Evolutionary conservation across 2,113 vertebrate species (phyloP).

Genomic region (Butorides virescens): DNA sequence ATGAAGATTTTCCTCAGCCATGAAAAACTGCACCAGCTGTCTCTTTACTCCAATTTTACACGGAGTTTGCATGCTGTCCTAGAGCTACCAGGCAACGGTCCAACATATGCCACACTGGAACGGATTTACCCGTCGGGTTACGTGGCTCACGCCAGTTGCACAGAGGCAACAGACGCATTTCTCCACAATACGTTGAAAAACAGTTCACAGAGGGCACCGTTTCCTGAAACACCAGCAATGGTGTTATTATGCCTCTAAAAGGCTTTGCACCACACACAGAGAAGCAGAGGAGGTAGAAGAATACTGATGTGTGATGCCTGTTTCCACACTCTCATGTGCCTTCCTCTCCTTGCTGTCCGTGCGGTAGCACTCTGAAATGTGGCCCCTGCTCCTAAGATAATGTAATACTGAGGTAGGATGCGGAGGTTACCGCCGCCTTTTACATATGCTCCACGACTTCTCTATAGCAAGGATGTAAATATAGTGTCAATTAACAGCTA

Average conservation of each 20-base stretch:
- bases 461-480: not conserved
- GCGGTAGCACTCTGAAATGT: fast-evolving
- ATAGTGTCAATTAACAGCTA: not conserved
- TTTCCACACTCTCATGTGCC: too few relatives aligned
- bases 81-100: not conserved
- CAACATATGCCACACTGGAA: not conserved
- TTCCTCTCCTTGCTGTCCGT: not conserved
- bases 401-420: too few relatives aligned
- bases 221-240: not conserved
- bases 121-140: not conserved
- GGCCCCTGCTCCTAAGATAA: not conserved
- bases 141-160: not conserved
- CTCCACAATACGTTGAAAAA: not conserved
- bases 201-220: fast-evolving
- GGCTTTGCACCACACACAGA: not conserved
- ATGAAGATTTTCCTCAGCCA: not conserved
- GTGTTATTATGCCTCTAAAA: not conserved
- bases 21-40: conserved; percentile 1
- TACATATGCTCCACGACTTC: not conserved
- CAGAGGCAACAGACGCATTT: not conserved
- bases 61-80: not conserved
- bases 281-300: not conserved
- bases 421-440: not conserved
- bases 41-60: not conserved
- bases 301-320: too few relatives aligned